Evolutionary conservation across 1,140 invertebrate species (phyloP), one percentile per base, ranked within the genome.

Genomic region (Helicorthomorpha holstii): DNA sequence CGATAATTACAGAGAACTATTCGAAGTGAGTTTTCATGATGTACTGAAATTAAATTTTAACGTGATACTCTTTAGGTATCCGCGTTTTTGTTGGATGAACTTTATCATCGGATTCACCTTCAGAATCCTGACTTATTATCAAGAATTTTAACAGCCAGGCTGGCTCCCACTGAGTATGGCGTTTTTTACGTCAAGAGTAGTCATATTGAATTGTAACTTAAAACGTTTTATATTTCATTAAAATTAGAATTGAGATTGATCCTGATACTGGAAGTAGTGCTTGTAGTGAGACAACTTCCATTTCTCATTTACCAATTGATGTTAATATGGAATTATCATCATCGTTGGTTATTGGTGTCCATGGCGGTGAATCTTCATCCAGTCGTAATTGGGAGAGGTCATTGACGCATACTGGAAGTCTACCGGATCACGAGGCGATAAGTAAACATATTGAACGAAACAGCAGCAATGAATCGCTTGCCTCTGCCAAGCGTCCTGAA

Each of bases 31-130:
- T 56, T 21, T 26, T 52, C 14, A 24, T 42, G 23, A 41, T 27
- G 7, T 7, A 34, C 16, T 34, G 29, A 34, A 34, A 7, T 7
- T 16, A 16, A 34, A 34, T 34, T 34, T 7, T 34, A 7, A 7
- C 29, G 7, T 34, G 7, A 48, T 51, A 43, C 57, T 60, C n/a
- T n/a, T n/a, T 59, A 75, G 71, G 64, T 91, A 44, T 74, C 83
- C 14, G 76, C 83, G 1, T 84, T 85, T 56, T 65, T 89, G 23
- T 65, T 90, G 50, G 83, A 92, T 63, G 83, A 90, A 61, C 76
- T 89, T 19, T 88, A 91, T 64, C 71, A 85, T 7, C 77, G 85
- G 59, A 78, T 91, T 68, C 78, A 88, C 67, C 85, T 90, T 61
- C 77, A 74, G 22, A 76, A 85, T 66, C 87, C 88, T 0, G 80